Evolutionary conservation across 2,113 vertebrate genomes (phyloP), one percentile per base, ranked within the genome.

Genomic region (Callithrix jacchus): DNA sequence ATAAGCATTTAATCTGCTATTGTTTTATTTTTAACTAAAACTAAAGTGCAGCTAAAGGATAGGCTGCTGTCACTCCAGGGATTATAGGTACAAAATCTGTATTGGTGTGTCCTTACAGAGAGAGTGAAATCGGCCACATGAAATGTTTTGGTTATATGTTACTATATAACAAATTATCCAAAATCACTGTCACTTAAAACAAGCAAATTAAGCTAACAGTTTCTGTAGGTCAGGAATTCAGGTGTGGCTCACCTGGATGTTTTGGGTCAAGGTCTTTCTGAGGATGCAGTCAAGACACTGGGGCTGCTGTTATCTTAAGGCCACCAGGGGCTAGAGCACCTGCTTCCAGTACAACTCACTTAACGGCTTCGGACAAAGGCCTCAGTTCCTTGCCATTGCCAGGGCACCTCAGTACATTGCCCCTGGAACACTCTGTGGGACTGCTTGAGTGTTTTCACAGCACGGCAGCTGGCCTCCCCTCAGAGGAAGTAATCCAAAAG

Each of bases 381-480:
- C 17, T 94, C 20, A 0, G 40, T 42, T 89, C 30, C 54, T 77
- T 58, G 5, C 37, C 20, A 0, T 42, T 93, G 47, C 40, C 52
- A 79, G 52, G 21, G 87, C 37, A 37, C 32, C 3, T 16, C 37
- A 21, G 76, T 21, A 20, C 23, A 6, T 66, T 71, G 40, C 16
- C 61, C 35, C 8, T 0, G 6, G 14, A 85, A 52, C 0, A 1
- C 4, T 61, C 37, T 66, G 0, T 0, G 1, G 18, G 27, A 20
- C 56, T 23, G 1, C 21, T 10, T 37, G 37, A 64, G 37, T 37
- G 27, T 83, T 74, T 92, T 92, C 47, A 73, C 16, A n/a, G 8
- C 37, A 79, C 21, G 23, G 17, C 20, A 25, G 35, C 12, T 56
- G n/a, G 25, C 56, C 83, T 76, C 42, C 23, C 47, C 37, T 64